Evolutionary conservation across 2,797 vertebrate species (phyloP), one percentile per base, ranked within the genome.

Genomic region (Crenuchus spilurus): DNA sequence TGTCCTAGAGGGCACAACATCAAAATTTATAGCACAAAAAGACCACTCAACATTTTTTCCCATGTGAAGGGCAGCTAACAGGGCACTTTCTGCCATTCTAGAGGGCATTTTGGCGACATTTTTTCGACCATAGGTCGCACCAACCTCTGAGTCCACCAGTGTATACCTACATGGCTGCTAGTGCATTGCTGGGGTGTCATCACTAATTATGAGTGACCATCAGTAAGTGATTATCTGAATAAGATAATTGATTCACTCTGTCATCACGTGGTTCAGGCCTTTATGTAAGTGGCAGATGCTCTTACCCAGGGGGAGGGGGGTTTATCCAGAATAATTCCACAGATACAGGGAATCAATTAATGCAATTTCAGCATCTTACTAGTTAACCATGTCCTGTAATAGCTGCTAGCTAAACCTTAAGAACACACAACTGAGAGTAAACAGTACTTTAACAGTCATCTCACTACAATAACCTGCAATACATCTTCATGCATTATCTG

Each of bases 51-150:
- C 9, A 3, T 5, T 8, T 24, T 22, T 22, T n/a, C n/a, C n/a
- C n/a, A n/a, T n/a, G n/a, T n/a, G n/a, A n/a, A n/a, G n/a, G n/a
- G n/a, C n/a, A n/a, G n/a, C n/a, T n/a, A n/a, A n/a, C n/a, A n/a
- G n/a, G n/a, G n/a, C n/a, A n/a, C n/a, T n/a, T n/a, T n/a, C n/a
- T n/a, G n/a, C n/a, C n/a, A n/a, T n/a, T n/a, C n/a, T n/a, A n/a
- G n/a, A n/a, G n/a, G n/a, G n/a, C n/a, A n/a, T n/a, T n/a, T n/a
- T n/a, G n/a, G n/a, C n/a, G n/a, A n/a, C n/a, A n/a, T n/a, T n/a
- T 10, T 18, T 16, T 28, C 10, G 28, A 13, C 42, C 33, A 42
- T 14, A 1, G 18, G 22, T 75, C 71, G 80, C 79, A 82, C 74
- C 65, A 71, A 74, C 46, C 18, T 9, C n/a, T 48, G 18, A 33